Evolutionary conservation across 2,797 vertebrate species (phyloP).

Genomic region (Scolopax rusticola): DNA sequence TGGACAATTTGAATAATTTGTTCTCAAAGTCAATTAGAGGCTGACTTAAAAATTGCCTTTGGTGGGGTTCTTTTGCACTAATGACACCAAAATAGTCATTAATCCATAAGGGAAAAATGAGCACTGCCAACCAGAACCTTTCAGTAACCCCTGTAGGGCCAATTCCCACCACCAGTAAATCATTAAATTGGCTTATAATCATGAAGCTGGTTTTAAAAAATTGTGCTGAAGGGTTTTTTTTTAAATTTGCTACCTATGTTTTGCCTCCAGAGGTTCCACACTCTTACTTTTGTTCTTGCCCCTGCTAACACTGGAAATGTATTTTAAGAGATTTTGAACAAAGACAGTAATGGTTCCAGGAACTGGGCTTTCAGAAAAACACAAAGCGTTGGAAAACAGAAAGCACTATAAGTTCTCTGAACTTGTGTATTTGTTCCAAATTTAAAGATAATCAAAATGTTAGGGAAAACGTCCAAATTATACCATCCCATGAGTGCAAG

Average conservation of each 20-base stretch:
- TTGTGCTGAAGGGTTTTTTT: neutral
- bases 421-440: neutral
- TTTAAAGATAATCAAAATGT: neutral
- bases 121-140: neutral
- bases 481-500: neutral
- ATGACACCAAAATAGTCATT: neutral
- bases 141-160: neutral
- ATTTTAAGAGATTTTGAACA: neutral
- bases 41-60: slow-evolving; percentile 1
- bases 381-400: neutral
- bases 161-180: neutral
- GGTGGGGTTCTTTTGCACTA: neutral
- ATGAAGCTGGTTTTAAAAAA: neutral
- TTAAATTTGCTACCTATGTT: neutral
- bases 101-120: neutral
- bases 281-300: neutral
- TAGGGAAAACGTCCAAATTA: neutral
- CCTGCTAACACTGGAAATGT: neutral
- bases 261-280: neutral
- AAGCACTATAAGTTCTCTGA: neutral
- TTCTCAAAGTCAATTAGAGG: slow-evolving; percentile 1
- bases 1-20: neutral
- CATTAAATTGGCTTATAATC: neutral
- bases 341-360: neutral
- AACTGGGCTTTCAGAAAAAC: neutral